Percentiles rank a stretch among this genome's conserved stretches.
These are phyloP conservation scores for Hydropsyche tenuis DNA, from an alignment of 1,140 invertebrate species.

Conservation along the genomic window DNA sequence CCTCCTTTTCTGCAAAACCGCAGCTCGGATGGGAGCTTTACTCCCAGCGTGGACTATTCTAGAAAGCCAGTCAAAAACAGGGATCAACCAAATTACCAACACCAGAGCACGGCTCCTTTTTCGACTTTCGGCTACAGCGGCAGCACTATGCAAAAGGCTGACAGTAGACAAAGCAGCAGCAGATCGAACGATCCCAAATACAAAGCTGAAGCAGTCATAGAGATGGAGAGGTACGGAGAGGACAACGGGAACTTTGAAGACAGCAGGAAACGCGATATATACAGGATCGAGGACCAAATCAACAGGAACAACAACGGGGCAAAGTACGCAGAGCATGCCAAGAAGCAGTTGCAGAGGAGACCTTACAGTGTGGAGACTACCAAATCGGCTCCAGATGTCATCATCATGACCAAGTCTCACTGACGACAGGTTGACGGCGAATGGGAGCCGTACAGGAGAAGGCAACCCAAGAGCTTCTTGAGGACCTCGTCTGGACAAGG, in stretches of 20 bases:
- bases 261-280: conserved; percentile 38
- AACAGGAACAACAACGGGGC: conserved; percentile 43
- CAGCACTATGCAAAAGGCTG: no score
- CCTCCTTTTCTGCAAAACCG: conserved; percentile 52
- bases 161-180: conserved; percentile 55
- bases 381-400: conserved; percentile 86
- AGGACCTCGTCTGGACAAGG: conserved; percentile 49
- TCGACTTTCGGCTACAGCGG: conserved; percentile 66
- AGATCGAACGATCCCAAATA: conserved; percentile 61
- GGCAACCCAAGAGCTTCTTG: conserved; percentile 59
- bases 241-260: conserved; percentile 43
- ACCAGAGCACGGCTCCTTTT: conserved; percentile 53
- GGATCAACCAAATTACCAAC: conserved; percentile 25
- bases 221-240: conserved; percentile 61
- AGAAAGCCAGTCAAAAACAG: conserved; percentile 43
- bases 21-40: conserved; percentile 52
- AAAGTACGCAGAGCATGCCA: conserved; percentile 54
- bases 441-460: conserved; percentile 66
- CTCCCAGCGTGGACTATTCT: conserved; percentile 46
- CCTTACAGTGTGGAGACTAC: conserved; percentile 79
- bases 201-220: conserved; percentile 71
- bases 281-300: conserved; percentile 35
- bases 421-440: conserved; percentile 65
- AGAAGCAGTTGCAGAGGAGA: conserved; percentile 58
- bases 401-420: conserved; percentile 72